phyloP scores from a whole-genome alignment of 2,113 vertebrate species.

The Silurus asotus region DNA sequence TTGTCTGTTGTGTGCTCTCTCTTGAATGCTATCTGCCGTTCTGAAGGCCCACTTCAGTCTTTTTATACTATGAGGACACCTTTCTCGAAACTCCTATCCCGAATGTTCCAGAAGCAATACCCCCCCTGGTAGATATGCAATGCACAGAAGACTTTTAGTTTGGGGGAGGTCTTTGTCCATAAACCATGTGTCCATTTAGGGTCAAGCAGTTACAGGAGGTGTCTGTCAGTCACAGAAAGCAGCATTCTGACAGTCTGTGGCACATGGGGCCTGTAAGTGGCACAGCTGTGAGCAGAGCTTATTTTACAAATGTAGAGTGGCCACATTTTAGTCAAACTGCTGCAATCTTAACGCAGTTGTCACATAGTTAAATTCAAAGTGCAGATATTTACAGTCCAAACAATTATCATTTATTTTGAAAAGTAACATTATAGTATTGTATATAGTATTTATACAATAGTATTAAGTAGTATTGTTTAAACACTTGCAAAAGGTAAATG shows the following conservation, averaged over 20 bases:
- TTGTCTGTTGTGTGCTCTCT: conserved; percentile 48
- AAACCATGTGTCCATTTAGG: conserved; percentile 74
- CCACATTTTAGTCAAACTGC: conserved; percentile 12
- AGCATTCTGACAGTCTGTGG: conserved; percentile 58
- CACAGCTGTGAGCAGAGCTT: conserved; percentile 61
- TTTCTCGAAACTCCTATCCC: conserved; percentile 70
- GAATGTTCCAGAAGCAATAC: conserved; percentile 75
- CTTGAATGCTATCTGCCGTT: conserved; percentile 52
- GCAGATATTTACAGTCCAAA: conserved; percentile 29
- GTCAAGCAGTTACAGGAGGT: conserved; percentile 70
- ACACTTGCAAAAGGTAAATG: not conserved
- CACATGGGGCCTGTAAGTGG: conserved; percentile 48
- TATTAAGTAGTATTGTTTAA: not conserved
- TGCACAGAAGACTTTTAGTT: conserved; percentile 33
- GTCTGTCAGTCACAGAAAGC: conserved; percentile 71
- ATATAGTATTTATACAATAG: too few species aligned
- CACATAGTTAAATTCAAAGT: conserved; percentile 3
- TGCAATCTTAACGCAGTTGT: not conserved
- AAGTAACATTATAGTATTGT: conserved; percentile 23
- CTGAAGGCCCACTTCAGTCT: conserved; percentile 44
- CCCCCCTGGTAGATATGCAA: conserved; percentile 47
- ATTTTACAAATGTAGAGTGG: conserved; percentile 52
- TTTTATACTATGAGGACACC: conserved; percentile 70
- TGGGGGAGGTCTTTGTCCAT: conserved; percentile 52
- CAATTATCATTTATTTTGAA: conserved; percentile 24